These are phyloP conservation scores for Puma concolor DNA, from an alignment of 2,113 vertebrate genomes.

Conservation along the genomic window DNA sequence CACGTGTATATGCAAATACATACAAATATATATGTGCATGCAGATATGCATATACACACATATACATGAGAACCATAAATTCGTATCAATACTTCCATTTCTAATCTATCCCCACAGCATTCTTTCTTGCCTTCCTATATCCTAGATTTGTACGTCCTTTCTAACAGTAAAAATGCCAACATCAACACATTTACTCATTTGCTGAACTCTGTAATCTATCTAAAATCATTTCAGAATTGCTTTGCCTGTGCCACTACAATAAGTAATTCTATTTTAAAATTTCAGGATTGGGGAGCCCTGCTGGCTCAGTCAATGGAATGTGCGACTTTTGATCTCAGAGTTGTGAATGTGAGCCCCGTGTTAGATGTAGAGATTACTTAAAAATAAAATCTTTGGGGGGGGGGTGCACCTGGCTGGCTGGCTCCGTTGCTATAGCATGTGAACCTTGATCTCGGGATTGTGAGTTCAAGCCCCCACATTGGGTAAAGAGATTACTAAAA, in stretches of 20 bases:
- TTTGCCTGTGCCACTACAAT: neutral
- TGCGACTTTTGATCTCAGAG: no score
- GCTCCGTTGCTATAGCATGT: no score
- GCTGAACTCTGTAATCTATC: neutral
- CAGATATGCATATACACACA: neutral
- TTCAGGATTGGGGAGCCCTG: no score
- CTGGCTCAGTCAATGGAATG: no score
- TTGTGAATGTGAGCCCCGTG: no score
- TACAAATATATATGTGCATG: neutral
- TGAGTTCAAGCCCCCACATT: no score
- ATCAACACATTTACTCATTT: neutral
- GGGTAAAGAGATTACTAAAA: no score
- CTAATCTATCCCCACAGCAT: neutral
- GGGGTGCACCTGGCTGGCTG: no score
- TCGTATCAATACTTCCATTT: neutral
- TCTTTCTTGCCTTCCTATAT: neutral
- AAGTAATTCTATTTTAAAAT: neutral
- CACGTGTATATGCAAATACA: neutral
- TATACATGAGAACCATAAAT: neutral
- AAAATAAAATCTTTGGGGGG: no score
- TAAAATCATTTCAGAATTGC: neutral
- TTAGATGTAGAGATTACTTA: no score
- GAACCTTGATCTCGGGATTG: no score
- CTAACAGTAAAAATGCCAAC: neutral
- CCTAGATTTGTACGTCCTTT: neutral